phyloP scores from a whole-genome alignment of 2,797 vertebrate species.

The Malurus leucopterus region DNA sequence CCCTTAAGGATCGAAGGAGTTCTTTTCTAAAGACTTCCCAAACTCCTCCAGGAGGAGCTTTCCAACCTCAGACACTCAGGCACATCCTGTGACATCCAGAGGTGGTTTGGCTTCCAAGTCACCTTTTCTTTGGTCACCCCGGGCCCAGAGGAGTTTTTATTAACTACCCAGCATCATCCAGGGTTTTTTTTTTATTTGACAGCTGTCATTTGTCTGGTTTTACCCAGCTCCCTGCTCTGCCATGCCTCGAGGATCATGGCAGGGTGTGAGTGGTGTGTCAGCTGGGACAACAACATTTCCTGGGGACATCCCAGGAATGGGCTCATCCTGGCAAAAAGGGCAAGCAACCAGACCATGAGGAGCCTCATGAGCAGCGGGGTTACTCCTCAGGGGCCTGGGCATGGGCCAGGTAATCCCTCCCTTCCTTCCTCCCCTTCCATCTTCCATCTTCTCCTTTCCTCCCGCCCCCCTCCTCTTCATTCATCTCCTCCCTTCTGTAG shows the following conservation, averaged over 20 bases:
- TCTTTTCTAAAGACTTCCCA: background rate
- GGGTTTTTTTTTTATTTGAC: background rate
- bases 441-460: background rate
- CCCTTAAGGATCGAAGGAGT: background rate
- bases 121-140: background rate
- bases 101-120: background rate
- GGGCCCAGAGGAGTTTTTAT: background rate
- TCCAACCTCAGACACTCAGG: background rate
- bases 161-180: background rate
- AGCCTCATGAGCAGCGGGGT: background rate
- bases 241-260: background rate
- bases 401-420: background rate
- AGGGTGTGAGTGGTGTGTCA: background rate
- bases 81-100: background rate
- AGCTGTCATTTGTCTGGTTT: background rate
- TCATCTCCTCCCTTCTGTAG: background rate
- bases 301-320: background rate
- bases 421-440: background rate
- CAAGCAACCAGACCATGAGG: background rate
- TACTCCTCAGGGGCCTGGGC: background rate
- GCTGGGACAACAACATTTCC: accelerated
- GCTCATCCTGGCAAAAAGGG: background rate
- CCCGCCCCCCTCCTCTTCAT: background rate
- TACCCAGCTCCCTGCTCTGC: background rate
- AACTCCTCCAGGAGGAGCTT: background rate